phyloP scores from a whole-genome alignment of 2,888 invertebrate genomes.

The Strigamia maritima region DNA sequence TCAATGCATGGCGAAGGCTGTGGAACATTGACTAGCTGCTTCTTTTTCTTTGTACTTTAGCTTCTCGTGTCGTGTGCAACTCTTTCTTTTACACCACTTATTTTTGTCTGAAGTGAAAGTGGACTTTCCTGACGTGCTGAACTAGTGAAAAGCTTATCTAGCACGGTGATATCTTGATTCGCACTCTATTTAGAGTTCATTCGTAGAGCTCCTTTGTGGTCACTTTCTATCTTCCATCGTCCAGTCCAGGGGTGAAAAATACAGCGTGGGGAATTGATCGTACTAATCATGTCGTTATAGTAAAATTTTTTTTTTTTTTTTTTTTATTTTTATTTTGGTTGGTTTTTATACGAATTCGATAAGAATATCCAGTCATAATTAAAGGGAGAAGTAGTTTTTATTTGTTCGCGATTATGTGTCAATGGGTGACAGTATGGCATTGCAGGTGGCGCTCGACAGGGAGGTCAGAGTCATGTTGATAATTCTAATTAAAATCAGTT shows the following conservation, averaged over 20 bases:
- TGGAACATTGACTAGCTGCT: background rate
- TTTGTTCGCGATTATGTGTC: no score
- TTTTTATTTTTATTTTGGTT: no score
- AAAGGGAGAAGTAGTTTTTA: no score
- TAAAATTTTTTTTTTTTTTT: no score
- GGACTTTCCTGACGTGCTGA: constrained; percentile 6
- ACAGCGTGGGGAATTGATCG: background rate
- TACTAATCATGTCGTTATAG: background rate
- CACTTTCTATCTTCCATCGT: background rate
- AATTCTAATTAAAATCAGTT: no score
- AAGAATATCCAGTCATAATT: no score
- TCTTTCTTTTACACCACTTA: constrained; percentile 15
- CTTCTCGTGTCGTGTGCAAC: background rate
- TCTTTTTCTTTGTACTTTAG: background rate
- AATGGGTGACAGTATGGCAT: no score
- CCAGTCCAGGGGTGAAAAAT: background rate
- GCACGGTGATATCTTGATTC: constrained; percentile 2
- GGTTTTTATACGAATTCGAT: no score
- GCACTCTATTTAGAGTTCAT: constrained; percentile 10
- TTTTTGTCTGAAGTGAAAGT: constrained; percentile 8
- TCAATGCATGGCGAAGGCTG: constrained; percentile 1
- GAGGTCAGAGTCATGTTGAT: no score
- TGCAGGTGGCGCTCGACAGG: no score
- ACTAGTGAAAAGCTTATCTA: background rate
- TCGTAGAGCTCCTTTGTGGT: background rate